Evolutionary conservation across 2,888 invertebrate genomes (phyloP).

Genomic region (Sphinx pinastri): DNA sequence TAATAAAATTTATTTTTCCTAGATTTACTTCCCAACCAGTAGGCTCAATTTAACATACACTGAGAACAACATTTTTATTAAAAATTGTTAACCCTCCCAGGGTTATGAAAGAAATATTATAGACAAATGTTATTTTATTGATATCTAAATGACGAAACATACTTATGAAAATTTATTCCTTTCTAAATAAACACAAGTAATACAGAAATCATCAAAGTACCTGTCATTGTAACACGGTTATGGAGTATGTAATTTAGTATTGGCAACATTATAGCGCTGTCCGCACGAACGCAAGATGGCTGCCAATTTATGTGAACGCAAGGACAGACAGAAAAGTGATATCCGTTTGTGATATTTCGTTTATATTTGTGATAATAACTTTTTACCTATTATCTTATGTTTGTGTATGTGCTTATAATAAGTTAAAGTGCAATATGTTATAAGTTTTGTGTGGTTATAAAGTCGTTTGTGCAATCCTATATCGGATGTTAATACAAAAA

Average conservation of each 20-base stretch:
- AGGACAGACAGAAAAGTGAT: constrained; percentile 79
- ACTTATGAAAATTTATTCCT: too few relatives aligned
- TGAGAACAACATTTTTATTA: too few relatives aligned
- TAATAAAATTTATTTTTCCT: too few relatives aligned
- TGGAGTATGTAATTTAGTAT: constrained; percentile 28
- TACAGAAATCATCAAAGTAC: too few relatives aligned
- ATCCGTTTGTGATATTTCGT: constrained; percentile 74
- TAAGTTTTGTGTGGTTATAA: constrained; percentile 73
- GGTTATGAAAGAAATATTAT: too few relatives aligned
- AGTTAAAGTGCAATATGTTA: constrained; percentile 76
- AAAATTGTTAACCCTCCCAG: too few relatives aligned
- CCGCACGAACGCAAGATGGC: constrained; percentile 81
- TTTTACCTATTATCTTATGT: constrained; percentile 63
- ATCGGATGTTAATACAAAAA: constrained; percentile 71
- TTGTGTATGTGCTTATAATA: constrained; percentile 65
- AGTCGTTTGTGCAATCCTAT: constrained; percentile 75
- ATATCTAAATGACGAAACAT: too few relatives aligned
- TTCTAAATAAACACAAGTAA: too few relatives aligned
- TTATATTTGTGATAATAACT: constrained; percentile 73
- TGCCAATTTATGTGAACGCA: constrained; percentile 82
- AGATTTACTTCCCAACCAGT: too few relatives aligned
- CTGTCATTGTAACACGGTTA: neutral
- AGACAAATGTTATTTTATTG: too few relatives aligned
- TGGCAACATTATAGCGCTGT: constrained; percentile 63
- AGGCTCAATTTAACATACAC: too few relatives aligned